Base-by-base conservation (phyloP, 1,140 invertebrate species). In the Drosophila azteca region DNA sequence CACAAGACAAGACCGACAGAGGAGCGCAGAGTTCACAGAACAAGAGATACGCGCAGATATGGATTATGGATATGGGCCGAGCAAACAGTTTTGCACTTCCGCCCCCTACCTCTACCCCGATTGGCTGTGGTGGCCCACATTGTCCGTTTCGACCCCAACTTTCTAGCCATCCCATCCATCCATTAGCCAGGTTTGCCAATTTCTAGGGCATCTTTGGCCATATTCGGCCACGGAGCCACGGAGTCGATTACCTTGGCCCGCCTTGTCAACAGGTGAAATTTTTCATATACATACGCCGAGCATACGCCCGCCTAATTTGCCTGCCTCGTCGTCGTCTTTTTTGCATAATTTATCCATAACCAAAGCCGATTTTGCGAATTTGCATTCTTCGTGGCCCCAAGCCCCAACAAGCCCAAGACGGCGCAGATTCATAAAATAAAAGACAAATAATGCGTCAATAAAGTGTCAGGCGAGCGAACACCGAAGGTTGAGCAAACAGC, bases 181-280 rank as follows among this genome's bases (percentile, higher is more conserved):
- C 64, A 55, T 57, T 68, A 57, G 57, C 44, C 59, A 43, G 51
- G 11, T 60, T 72, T 24, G 62, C 60, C 55, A 78, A 49, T 83
- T 85, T 85, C 61, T 74, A 87, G 82, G 82, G 82, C 82, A 84
- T 29, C 68, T 77, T 51, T 31, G 41, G 61, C 82, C 81, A 67
- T 70, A 84, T 81, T 66, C 68, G 73, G 57, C 48, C 17, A 20
- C 17, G 26, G 9, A 24, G 35, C 8, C 8, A 41, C 53, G 54
- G 15, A 71, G 66, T 55, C 72, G 73, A 87, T 84, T 84, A 64
- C 81, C 81, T 85, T 85, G 82, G 81, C 51, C 53, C 48, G 80
- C 59, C 54, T 71, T 79, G 70, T 66, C 65, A 63, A 51, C 80
- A 84, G 82, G 81, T 84, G 81, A 84, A 84, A 84, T 84, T 83